A percentile compares a stretch with the other conserved stretches of the same genome.
phyloP scores from a whole-genome alignment of 2,797 vertebrate species.

The Tapirus indicus region DNA sequence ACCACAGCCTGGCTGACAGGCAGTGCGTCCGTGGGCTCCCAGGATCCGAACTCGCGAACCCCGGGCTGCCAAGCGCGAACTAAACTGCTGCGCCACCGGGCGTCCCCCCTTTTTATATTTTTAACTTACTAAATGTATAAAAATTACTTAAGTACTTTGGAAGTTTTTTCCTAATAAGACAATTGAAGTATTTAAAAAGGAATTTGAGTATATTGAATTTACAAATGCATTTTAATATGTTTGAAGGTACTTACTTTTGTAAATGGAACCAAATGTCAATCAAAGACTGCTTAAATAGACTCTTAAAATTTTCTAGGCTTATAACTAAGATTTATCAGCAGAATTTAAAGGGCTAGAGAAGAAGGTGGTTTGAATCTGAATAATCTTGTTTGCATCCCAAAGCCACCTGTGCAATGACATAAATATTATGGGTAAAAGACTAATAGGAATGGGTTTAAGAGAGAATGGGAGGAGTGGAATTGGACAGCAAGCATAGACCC shows the following conservation, averaged over 20 bases:
- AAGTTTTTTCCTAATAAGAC: not conserved
- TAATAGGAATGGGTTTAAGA: not conserved
- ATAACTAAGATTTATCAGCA: not conserved
- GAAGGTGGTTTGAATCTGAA: not conserved
- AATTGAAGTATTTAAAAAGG: not conserved
- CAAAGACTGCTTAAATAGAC: not conserved
- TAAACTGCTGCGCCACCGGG: no score
- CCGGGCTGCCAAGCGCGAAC: no score
- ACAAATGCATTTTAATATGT: not conserved
- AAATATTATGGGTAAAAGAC: not conserved
- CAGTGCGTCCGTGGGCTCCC: no score
- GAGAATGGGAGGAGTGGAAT: not conserved
- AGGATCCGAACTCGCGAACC: no score
- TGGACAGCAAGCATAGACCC: not conserved
- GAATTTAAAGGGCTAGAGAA: conserved; percentile 13
- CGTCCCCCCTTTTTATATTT: not conserved
- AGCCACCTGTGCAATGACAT: not conserved
- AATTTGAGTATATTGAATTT: not conserved
- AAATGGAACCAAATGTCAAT: not conserved
- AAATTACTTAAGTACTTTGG: not conserved
- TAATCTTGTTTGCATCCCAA: not conserved
- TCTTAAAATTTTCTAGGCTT: not conserved
- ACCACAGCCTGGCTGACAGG: no score
- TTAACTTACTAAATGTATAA: not conserved
- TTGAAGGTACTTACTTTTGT: not conserved